Base-by-base conservation (phyloP, 2,888 invertebrate species). In the Oegoconia quadripuncta region DNA sequence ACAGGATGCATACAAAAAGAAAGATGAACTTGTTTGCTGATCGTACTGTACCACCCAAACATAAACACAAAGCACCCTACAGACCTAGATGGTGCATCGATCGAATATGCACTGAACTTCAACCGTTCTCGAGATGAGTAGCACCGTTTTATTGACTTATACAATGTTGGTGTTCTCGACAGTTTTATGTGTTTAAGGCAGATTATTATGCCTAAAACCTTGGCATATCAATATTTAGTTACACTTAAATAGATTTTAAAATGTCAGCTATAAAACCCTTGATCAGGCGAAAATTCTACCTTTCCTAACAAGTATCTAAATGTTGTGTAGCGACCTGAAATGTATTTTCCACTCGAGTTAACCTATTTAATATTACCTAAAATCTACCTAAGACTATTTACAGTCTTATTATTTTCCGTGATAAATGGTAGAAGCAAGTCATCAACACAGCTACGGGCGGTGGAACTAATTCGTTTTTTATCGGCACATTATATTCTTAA, bases 401-500 rank as follows among this genome's bases (percentile, higher is more conserved):
- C n/a, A n/a, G 28, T 8, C 7, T 20, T 32, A 20, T 28, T n/a
- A 18, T 35, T 20, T 28, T 27, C 27, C 28, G 14, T 35, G 28
- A 35, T 20, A 35, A 26, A 34, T 28, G 20, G 18, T 2, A 27
- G 9, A 4, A n/a, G 15, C 14, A 20, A 22, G 22, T 12, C 14
- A 13, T 13, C 13, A 13, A 32, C 13, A 9, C 20, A n/a, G 11
- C 3, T 9, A 17, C 17, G 30, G 16, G 25, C 9, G 26, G 33
- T n/a, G 25, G 18, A 34, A 13, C 34, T 34, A 34, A 34, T 34
- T 34, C 26, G 26, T 26, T 34, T 34, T 33, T 34, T 34, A n/a
- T n/a, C 25, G 16, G 30, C 1, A 26, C 7, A 3, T 16, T 25
- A 8, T 16, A 16, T 22, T n/a, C n/a, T n/a, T n/a, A n/a, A n/a